Base-by-base conservation (phyloP, 2,888 invertebrate genomes). In the Habroteleia sp. region DNA sequence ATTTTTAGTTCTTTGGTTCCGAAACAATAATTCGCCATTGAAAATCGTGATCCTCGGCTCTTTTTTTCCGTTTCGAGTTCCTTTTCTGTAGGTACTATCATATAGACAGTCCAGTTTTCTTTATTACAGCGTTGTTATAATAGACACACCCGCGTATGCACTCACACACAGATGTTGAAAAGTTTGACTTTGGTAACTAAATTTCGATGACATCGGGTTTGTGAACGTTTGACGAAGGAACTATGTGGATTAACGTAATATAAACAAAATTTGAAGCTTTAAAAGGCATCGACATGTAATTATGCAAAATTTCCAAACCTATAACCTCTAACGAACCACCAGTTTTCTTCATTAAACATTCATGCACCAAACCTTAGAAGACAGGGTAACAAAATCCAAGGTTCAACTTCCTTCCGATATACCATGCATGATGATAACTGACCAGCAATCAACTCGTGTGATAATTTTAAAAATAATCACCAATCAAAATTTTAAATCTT, bases 121-220 rank as follows among this genome's bases (percentile, higher is more conserved):
- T 50, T 11, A 16, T 72, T 63, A 13, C 62, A 33, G 46, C 62
- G 46, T 33, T 54, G 27, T 54, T 62, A 37, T 33, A 50, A 63
- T 56, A 52, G 14, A 65, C 74, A 69, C 74, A 74, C 69, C 58
- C 74, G 65, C 58, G 74, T 65, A 69, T 69, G 74, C 74, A 74
- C 74, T 74, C 69, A 74, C 74, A 69, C 74, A 74, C 74, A 74
- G 74, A 74, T 74, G 68, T 74, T 74, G 74, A 69, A 74, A 69
- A 75, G 71, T 75, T 75, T 68, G 68, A 56, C 44, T 71, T 62
- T 72, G 65, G 23, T 23, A 3, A 65, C 58, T 52, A 42, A 42
- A 48, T 44, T 41, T 42, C 42, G 54, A 56, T 46, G 29, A 60
- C 31, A 16, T 8, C 8, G 37, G n/a, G 29, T 29, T 35, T 20